Conservation (phyloP, 2,888 invertebrate species). For the Sinopyrophorus schimmeli region DNA sequence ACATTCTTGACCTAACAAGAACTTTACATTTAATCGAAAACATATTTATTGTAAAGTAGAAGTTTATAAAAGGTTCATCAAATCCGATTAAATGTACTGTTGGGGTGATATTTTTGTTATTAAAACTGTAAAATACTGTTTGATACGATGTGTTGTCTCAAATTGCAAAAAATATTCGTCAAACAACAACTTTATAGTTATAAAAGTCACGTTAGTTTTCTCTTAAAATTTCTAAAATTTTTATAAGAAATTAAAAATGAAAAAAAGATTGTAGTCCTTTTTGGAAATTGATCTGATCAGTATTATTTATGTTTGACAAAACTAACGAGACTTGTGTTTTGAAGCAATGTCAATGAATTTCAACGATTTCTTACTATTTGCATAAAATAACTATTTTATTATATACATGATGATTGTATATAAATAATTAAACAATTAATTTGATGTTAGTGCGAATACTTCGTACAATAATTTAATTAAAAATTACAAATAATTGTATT, state of each 20-base stretch:
- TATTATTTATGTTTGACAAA: constrained; percentile 28
- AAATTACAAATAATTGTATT: too few relatives aligned
- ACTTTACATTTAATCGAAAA: too few relatives aligned
- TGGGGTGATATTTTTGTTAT: too few relatives aligned
- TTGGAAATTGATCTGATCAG: constrained; percentile 22
- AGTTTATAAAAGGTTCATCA: too few relatives aligned
- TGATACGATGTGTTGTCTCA: constrained; percentile 7
- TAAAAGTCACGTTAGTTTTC: constrained; percentile 25
- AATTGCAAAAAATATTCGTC: constrained; percentile 11
- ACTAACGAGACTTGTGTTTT: constrained; percentile 25
- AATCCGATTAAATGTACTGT: too few relatives aligned
- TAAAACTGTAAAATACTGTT: too few relatives aligned
- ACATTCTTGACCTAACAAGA: too few relatives aligned
- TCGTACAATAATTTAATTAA: constrained; percentile 52
- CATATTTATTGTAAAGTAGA: too few relatives aligned
- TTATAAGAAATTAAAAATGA: constrained; percentile 13
- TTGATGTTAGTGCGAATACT: constrained; percentile 55
- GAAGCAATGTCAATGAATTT: constrained; percentile 34
- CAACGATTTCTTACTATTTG: constrained; percentile 46
- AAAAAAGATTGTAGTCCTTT: constrained; percentile 13
- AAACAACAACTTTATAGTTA: constrained; percentile 12
- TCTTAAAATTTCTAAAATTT: constrained; percentile 19
- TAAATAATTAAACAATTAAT: constrained; percentile 48
- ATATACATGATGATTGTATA: constrained; percentile 51
- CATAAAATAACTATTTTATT: constrained; percentile 46